A percentile compares a stretch with the other conserved stretches of the same genome.
These are phyloP conservation scores for Ascidia mentula DNA, from an alignment of 23 tunicate species.

Conservation along the genomic window DNA sequence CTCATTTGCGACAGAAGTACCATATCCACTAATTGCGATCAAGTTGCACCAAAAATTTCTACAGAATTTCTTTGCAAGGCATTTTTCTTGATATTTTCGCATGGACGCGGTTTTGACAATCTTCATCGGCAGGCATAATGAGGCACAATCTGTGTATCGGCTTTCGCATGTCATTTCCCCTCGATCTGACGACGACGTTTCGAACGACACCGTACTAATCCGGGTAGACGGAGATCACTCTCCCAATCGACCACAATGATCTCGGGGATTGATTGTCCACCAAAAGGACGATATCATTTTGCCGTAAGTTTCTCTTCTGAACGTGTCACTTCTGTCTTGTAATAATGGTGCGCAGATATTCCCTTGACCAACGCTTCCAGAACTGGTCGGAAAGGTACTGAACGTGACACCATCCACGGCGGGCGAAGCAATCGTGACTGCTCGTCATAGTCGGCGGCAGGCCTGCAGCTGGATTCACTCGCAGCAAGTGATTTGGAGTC, in stretches of 20 bases:
- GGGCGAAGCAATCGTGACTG: conserved; percentile 1
- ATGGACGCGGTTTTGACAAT: too few species aligned
- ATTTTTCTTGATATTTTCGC: too few species aligned
- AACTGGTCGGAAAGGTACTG: conserved; percentile 8
- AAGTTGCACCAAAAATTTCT: too few species aligned
- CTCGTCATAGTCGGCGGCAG: background rate
- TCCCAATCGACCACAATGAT: background rate
- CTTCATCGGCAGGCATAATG: too few species aligned
- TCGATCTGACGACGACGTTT: conserved; percentile 3
- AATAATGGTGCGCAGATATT: conserved; percentile 1
- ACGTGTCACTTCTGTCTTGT: background rate
- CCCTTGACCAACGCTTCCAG: background rate
- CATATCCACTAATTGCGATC: too few species aligned
- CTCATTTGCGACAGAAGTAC: too few species aligned
- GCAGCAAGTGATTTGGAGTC: background rate
- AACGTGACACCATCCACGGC: background rate
- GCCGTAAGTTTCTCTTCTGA: background rate
- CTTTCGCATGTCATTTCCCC: background rate
- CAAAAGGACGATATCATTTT: too few species aligned
- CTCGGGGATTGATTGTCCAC: too few species aligned
- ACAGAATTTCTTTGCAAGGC: too few species aligned
- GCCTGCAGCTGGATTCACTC: background rate
- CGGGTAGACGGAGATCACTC: background rate
- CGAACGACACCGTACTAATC: background rate
- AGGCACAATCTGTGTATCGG: background rate